These are phyloP conservation scores for Heliconius hortense DNA, from an alignment of 2,888 invertebrate genomes.

Conservation along the genomic window DNA sequence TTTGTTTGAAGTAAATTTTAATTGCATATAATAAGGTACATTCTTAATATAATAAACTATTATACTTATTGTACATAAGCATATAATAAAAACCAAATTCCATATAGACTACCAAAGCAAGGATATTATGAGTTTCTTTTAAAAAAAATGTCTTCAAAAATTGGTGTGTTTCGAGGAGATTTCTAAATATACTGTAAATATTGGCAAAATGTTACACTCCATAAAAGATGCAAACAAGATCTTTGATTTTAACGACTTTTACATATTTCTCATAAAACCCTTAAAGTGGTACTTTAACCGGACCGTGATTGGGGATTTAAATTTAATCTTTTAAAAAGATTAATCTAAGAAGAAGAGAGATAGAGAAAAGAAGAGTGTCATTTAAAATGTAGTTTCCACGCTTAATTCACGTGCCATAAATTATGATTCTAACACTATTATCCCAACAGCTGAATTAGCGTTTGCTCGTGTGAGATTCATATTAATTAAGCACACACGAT, in stretches of 20 bases:
- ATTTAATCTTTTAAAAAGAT: not conserved
- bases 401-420: not conserved
- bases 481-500: constrained; percentile 21
- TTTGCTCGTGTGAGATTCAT: constrained; percentile 16
- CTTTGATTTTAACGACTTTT: not conserved
- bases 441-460: not conserved
- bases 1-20: too few species aligned
- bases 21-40: too few species aligned
- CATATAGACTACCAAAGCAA: too few species aligned
- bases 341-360: not conserved
- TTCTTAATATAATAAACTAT: too few species aligned
- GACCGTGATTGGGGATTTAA: not conserved
- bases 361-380: not conserved
- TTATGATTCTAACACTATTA: not conserved
- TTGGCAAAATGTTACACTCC: not conserved
- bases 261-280: not conserved
- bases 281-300: not conserved
- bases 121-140: too few species aligned
- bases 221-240: too few species aligned
- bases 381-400: not conserved
- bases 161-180: too few species aligned
- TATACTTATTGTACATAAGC: too few species aligned
- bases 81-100: too few species aligned
- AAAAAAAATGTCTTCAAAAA: not conserved
- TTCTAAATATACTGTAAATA: not conserved